A percentile compares a stretch with the other conserved stretches of the same genome.
Conservation (phyloP, 2,888 invertebrate genomes). For the Sinotaia quadrata region DNA sequence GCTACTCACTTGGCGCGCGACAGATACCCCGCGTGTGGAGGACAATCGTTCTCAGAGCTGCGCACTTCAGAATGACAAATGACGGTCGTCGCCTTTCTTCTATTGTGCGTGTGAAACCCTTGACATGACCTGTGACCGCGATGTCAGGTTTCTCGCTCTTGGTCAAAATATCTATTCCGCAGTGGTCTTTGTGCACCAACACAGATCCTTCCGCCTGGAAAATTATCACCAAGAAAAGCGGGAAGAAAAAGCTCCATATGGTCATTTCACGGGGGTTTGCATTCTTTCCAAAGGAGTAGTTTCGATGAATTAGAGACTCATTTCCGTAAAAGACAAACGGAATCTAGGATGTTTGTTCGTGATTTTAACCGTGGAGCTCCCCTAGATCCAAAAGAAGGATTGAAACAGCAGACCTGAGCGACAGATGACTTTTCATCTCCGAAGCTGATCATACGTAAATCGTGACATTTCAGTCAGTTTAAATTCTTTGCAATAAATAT, state of each 20-base stretch:
- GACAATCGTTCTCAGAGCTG: background rate
- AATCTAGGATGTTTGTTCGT: no score
- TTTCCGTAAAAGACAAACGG: no score
- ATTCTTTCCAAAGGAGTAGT: no score
- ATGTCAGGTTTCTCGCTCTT: background rate
- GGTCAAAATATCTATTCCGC: background rate
- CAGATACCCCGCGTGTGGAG: background rate
- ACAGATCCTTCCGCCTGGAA: background rate
- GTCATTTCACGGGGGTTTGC: background rate
- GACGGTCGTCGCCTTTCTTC: background rate
- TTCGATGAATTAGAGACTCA: no score
- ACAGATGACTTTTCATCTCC: no score
- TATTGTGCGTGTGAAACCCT: background rate
- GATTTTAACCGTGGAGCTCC: no score
- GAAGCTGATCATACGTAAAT: no score
- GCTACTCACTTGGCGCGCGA: background rate
- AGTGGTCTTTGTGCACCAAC: background rate
- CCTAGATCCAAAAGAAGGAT: no score
- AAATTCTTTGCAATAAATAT: no score
- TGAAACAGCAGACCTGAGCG: no score
- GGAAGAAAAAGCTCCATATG: background rate
- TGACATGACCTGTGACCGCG: background rate
- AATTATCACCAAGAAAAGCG: background rate
- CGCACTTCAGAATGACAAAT: background rate
- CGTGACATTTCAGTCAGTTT: no score